Conservation (phyloP, 2,888 invertebrate genomes). For the Aromia moschata region DNA sequence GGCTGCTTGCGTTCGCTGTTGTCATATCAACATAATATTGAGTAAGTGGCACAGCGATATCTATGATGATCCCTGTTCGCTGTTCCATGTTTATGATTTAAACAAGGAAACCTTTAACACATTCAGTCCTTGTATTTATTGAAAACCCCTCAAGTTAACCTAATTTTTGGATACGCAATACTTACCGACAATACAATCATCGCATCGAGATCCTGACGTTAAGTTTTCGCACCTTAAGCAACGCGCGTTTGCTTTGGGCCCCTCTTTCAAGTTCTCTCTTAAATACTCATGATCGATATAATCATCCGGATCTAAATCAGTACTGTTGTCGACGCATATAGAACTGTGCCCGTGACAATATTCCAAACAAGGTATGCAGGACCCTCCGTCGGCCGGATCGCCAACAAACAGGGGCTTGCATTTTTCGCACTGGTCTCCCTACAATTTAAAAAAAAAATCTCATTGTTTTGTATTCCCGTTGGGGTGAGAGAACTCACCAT, state of each 20-base stretch:
- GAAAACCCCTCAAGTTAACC: no score
- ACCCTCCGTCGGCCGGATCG: slow-evolving; percentile 84
- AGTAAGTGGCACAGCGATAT: no score
- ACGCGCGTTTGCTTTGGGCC: slow-evolving; percentile 75
- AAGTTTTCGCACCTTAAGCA: slow-evolving; percentile 86
- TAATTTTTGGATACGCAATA: no score
- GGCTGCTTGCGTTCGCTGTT: no score
- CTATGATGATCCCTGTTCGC: no score
- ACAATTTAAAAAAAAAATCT: slow-evolving; percentile 27
- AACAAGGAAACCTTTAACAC: no score
- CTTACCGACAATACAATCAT: slow-evolving; percentile 70
- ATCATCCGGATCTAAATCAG: slow-evolving; percentile 56
- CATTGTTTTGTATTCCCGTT: background rate
- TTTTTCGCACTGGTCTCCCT: slow-evolving; percentile 90
- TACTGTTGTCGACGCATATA: slow-evolving; percentile 73
- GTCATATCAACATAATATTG: no score
- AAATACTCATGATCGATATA: slow-evolving; percentile 49
- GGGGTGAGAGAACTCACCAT: slow-evolving; percentile 67
- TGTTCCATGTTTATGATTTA: no score
- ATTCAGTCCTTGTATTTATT: no score
- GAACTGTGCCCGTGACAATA: slow-evolving; percentile 91
- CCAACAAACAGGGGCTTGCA: slow-evolving; percentile 93
- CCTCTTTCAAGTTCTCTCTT: slow-evolving; percentile 69
- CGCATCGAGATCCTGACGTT: slow-evolving; percentile 84
- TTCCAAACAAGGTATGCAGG: slow-evolving; percentile 86